These are phyloP conservation scores for Cydia strobilella DNA, from an alignment of 1,140 invertebrate species.

Conservation along the genomic window DNA sequence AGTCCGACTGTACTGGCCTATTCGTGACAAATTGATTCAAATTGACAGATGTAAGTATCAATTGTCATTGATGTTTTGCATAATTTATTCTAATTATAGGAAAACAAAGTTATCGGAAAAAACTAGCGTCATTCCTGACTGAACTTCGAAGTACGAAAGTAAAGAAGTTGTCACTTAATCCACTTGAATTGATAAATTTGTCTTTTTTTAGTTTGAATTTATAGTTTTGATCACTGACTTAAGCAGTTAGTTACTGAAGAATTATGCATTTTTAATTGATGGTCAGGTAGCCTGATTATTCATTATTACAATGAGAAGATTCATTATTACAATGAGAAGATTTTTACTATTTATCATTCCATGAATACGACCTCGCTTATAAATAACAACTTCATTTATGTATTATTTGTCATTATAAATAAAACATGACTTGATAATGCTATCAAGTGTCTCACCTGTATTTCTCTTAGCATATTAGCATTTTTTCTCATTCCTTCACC, in stretches of 20 bases:
- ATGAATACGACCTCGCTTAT: background rate
- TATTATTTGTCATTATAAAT: no score
- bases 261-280: constrained; percentile 1
- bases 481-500: background rate
- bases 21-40: constrained; percentile 45
- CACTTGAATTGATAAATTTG: background rate
- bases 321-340: background rate
- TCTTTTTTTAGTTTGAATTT: background rate
- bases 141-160: background rate
- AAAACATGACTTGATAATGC: no score
- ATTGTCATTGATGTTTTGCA: constrained; percentile 36
- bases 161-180: background rate
- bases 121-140: background rate
- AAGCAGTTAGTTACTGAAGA: background rate
- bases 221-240: background rate
- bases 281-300: background rate
- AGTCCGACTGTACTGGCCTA: no score
- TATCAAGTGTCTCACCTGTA: no score
- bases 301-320: background rate
- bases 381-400: no score
- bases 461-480: background rate
- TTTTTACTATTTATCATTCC: no score
- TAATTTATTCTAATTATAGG: constrained; percentile 35
- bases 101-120: background rate
- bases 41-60: constrained; percentile 61